A percentile compares a stretch with the other conserved stretches of the same genome.
Evolutionary conservation across 2,888 invertebrate genomes (phyloP).

Genomic region (Melanargia galathea): DNA sequence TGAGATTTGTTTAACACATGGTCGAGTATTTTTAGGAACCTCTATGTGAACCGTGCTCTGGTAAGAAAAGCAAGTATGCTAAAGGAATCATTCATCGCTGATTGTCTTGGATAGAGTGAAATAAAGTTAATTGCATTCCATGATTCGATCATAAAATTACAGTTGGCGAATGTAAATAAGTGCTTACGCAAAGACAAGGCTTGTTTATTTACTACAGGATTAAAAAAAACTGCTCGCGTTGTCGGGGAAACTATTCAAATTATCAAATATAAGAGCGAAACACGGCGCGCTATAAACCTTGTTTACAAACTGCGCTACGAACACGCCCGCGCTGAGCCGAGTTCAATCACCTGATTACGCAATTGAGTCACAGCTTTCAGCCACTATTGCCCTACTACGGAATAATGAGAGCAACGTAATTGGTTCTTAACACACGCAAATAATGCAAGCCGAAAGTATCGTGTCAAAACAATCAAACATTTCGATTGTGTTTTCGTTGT

Average conservation of each 20-base stretch:
- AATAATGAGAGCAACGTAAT: constrained; percentile 48
- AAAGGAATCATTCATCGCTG: background rate
- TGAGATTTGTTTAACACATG: background rate
- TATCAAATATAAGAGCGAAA: too few relatives aligned
- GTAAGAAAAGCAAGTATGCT: background rate
- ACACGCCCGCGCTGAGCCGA: constrained; percentile 48
- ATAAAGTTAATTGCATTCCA: background rate
- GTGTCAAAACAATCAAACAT: constrained; percentile 34
- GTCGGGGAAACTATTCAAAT: too few relatives aligned
- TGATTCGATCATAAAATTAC: too few relatives aligned
- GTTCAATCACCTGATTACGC: constrained; percentile 68
- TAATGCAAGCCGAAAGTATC: constrained; percentile 40
- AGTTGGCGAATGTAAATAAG: too few relatives aligned
- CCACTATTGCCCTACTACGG: constrained; percentile 42
- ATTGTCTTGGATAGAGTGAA: background rate
- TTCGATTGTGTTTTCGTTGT: constrained; percentile 27
- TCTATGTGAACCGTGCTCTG: background rate
- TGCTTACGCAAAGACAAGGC: too few relatives aligned
- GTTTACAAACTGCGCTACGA: constrained; percentile 53
- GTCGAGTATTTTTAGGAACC: background rate
- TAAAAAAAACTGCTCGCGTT: too few relatives aligned
- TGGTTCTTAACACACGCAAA: constrained; percentile 48
- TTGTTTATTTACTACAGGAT: too few relatives aligned
- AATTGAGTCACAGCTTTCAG: constrained; percentile 56
- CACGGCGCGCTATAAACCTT: too few relatives aligned